These are phyloP conservation scores for Arbacia lixula DNA, from an alignment of 53 echinoderm and acorn worm genomes.

Conservation along the genomic window DNA sequence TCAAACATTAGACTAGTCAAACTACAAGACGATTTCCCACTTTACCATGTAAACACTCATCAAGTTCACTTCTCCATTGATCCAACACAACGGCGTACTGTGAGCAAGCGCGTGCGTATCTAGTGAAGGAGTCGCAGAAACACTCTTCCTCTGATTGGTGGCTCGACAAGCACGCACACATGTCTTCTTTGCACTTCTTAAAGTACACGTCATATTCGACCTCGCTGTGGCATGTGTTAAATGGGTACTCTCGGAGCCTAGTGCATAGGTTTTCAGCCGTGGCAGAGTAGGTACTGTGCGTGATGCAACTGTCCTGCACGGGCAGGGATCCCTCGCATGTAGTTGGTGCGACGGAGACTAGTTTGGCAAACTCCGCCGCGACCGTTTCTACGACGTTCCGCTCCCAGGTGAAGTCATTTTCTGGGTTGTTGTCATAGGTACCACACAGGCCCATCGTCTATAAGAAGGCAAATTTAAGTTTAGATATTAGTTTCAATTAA, in stretches of 20 bases:
- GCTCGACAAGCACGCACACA: neutral
- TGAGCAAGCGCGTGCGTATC: conserved; percentile 58
- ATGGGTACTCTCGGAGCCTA: conserved; percentile 22
- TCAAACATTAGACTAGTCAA: too few relatives aligned
- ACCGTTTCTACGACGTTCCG: neutral
- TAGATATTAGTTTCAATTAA: too few relatives aligned
- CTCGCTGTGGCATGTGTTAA: conserved; percentile 32
- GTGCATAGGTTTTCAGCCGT: conserved; percentile 26
- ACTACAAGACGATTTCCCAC: too few relatives aligned
- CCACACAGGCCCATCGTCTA: conserved; percentile 74
- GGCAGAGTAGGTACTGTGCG: neutral
- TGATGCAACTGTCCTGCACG: neutral
- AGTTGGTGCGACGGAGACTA: neutral
- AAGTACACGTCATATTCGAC: conserved; percentile 42
- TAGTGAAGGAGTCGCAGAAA: conserved; percentile 26
- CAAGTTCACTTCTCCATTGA: conserved; percentile 2
- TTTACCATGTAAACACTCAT: too few relatives aligned
- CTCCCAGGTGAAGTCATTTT: conserved; percentile 64
- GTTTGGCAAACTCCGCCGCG: neutral
- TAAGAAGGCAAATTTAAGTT: too few relatives aligned
- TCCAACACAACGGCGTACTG: neutral
- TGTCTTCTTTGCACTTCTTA: conserved; percentile 50
- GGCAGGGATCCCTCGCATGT: neutral
- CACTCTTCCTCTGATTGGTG: neutral
- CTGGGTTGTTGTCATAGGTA: conserved; percentile 60